Evolutionary conservation across 35 echinoderm and acorn worm species (phyloP), one percentile per base, ranked within the genome.

Genomic region (Chiridota heheva): DNA sequence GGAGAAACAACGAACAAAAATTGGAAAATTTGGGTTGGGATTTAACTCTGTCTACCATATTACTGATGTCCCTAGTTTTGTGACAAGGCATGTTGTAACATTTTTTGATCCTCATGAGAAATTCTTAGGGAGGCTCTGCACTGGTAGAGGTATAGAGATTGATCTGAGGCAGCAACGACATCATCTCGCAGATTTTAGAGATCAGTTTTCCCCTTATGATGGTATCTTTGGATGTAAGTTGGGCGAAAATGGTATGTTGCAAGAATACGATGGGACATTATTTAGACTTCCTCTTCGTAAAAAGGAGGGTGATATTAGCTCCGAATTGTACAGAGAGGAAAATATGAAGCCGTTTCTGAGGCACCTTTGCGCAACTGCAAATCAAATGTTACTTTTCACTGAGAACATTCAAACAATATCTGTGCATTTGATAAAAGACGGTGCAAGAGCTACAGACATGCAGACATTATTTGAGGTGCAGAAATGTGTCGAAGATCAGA

Each of bases 31-130:
- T 86, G 95, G 95, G 22, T 38, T 88, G 7, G 95, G 95, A 0
- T 98, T 98, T 33, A 98, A 88, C 49, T 87, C 95, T 10, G 81
- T 98, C 7, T 98, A 98, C 36, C 84, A 88, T 53, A 40, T 98
- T 0, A 98, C 95, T 45, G 95, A 98, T 77, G 85, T 91, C 22
- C 95, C 95, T 28, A 81, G 72, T 44, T 87, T 98, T 69, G 72
- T 98, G 4, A 91, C 78, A 66, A 48, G 85, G 30, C 70, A 83
- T 24, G 73, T 42, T 59, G 34, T 98, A 1, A 78, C 79, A 16
- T 83, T 85, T 70, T 91, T 87, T 70, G 89, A 98, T 76, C 89
- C 89, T 34, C 89, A 91, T 31, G 85, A 62, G 8, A 80, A 43
- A 15, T 79, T 87, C 44, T 84, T 91, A 53, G 62, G 62, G n/a